A percentile compares a stretch with the other conserved stretches of the same genome.
These are phyloP conservation scores for Thermophis baileyi DNA, from an alignment of 2,113 vertebrate species.

Conservation along the genomic window DNA sequence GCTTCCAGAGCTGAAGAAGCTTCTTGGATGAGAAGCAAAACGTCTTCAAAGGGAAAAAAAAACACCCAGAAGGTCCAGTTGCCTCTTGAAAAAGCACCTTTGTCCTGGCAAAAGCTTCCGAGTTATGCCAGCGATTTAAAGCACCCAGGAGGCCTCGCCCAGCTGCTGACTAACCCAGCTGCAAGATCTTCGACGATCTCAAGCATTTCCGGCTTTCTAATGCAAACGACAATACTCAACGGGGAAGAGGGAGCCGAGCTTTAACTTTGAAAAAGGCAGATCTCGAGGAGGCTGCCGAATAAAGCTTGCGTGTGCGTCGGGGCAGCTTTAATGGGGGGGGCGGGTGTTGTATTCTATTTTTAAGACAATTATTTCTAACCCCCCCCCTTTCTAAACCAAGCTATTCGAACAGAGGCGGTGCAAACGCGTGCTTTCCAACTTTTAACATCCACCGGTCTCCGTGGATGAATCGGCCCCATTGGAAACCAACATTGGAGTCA, in stretches of 20 bases:
- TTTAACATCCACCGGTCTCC: not conserved
- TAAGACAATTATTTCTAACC: not conserved
- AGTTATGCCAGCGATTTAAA: not conserved
- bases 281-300: not conserved
- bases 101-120: not conserved
- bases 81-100: too few relatives aligned
- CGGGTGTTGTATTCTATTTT: not conserved
- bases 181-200: not conserved
- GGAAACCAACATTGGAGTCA: not conserved
- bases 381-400: not conserved
- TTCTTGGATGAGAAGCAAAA: too few relatives aligned
- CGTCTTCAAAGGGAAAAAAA: too few relatives aligned
- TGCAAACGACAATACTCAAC: not conserved
- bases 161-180: not conserved
- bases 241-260: not conserved
- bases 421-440: not conserved
- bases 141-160: too few relatives aligned
- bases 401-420: not conserved
- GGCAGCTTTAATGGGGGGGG: not conserved
- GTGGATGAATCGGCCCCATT: not conserved
- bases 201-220: not conserved
- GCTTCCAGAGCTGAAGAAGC: too few relatives aligned
- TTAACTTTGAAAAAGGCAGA: not conserved
- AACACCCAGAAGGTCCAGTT: too few relatives aligned
- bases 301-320: not conserved